Base-by-base conservation (phyloP, 2,113 vertebrate genomes). In the Oreotrochilus melanogaster region DNA sequence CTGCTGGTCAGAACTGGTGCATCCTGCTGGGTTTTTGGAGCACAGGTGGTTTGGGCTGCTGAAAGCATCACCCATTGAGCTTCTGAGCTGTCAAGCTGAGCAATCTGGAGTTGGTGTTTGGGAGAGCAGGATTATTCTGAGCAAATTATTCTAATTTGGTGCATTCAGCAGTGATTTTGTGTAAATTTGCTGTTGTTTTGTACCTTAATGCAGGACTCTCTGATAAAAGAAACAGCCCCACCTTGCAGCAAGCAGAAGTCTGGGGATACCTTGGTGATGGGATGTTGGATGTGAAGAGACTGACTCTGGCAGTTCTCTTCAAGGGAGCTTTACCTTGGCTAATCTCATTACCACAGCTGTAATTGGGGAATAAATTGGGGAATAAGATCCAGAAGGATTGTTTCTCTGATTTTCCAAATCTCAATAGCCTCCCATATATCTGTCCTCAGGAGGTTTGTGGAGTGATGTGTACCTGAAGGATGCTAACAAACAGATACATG, bases 341-440 rank as follows among this genome's bases (percentile, higher is more conserved):
- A 13, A 39, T 45, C 31, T 58, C 2, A 0, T 67, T 91, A 24
- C 21, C 2, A 39, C 39, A 39, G 39, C 39, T 39, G 39, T 39
- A 39, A 12, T 39, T 39, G 39, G 1, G 0, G 6, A 42, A 14
- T 31, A 72, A 39, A 39, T 39, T 39, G 39, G 1, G 0, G 6
- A 42, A 14, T 31, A 72, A 30, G 43, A 25, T 33, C 25, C 31
- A 43, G 45, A 54, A 88, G 14, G 19, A 14, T 79, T 45, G 2
- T 14, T 72, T 50, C 70, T 86, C 24, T 90, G 66, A 13, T 79
- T 79, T 60, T 79, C 48, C 22, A 78, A 72, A 25, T 25, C 39
- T 92, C 11, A 3, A 0, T 57, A 62, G 16, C 12, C 18, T 75
- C 61, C 33, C 11, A 1, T 69, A 0, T 56, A 7, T 51, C 54